Evolutionary conservation across 35 echinoderm and acorn worm genomes (phyloP).

Genomic region (Chiridota heheva): DNA sequence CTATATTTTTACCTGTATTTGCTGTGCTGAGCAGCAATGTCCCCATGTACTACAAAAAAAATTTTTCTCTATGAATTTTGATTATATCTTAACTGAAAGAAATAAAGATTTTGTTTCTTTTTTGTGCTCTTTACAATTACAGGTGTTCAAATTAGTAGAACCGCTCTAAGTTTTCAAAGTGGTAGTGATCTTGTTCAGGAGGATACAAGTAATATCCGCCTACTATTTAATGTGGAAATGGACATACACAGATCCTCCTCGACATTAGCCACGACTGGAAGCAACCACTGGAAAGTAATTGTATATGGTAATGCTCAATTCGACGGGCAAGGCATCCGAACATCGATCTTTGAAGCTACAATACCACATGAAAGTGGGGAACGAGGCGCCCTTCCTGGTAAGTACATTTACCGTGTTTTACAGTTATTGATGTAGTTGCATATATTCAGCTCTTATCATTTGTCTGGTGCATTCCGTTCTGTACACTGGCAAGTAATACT

Average conservation of each 20-base stretch:
- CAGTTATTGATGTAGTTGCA: too few relatives aligned
- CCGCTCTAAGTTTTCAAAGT: not conserved
- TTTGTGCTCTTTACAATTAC: too few relatives aligned
- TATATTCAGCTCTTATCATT: too few relatives aligned
- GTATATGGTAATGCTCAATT: constrained; percentile 12
- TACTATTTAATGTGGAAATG: not conserved
- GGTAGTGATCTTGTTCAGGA: not conserved
- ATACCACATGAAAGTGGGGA: not conserved
- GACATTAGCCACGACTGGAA: not conserved
- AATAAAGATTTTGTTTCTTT: too few relatives aligned
- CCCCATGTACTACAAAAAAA: too few relatives aligned
- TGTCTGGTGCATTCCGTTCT: too few relatives aligned
- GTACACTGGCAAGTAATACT: too few relatives aligned
- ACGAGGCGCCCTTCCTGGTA: not conserved
- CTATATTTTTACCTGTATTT: too few relatives aligned
- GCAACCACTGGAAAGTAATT: constrained; percentile 13
- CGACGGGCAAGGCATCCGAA: constrained; percentile 23
- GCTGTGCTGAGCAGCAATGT: too few relatives aligned
- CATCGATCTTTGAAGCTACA: not conserved
- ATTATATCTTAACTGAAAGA: too few relatives aligned
- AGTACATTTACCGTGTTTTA: too few relatives aligned
- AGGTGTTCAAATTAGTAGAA: not conserved
- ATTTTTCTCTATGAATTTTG: too few relatives aligned
- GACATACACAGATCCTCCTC: not conserved
- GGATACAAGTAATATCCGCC: not conserved